Evolutionary conservation across 2,113 vertebrate genomes (phyloP), one percentile per base, ranked within the genome.

Genomic region (Dicrurus megarhynchus): DNA sequence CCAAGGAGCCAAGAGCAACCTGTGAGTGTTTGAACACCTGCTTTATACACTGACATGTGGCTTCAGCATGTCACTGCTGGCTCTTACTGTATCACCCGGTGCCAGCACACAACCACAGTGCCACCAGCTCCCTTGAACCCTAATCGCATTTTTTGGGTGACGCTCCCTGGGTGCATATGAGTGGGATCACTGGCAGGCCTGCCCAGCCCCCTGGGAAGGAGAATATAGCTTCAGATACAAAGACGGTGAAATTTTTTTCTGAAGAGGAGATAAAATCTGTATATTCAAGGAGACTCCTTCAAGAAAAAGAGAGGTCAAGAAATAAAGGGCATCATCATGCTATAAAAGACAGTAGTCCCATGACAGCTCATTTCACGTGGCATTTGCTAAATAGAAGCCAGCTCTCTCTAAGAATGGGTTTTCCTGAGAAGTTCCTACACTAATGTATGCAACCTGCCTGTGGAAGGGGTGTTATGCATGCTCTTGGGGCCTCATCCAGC

Each of bases 401-500:
- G 35, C 13, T 93, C 74, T 56, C 67, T 87, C 74, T 61, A 69
- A 69, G 81, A 93, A 84, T 50, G 74, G 24, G 2, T 52, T 93
- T 94, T 95, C 67, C 86, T 68, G 53, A 84, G 69, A 64, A 87
- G 87, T 91, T 95, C 53, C 70, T 96, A 37, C 53, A 28, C 47
- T 94, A 89, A 89, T 69, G 18, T 73, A 57, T 87, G 74, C 75
- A 95, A 30, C 85, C 81, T 93, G 93, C 17, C 24, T 35, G 30
- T 49, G 67, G 70, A 94, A 79, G 33, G 24, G 39, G 50, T 33
- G 63, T 76, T 94, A 56, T 3, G 1, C 57, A 69, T 85, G 46
- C 77, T 68, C 89, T 1, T 11, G n/a, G 61, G 70, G 87, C 50
- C 50, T 93, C 67, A 83, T 87, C 74, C 81, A 83, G 30, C 53